Base-by-base conservation (phyloP, 2,888 invertebrate species). In the Psylliodes chrysocephalus region DNA sequence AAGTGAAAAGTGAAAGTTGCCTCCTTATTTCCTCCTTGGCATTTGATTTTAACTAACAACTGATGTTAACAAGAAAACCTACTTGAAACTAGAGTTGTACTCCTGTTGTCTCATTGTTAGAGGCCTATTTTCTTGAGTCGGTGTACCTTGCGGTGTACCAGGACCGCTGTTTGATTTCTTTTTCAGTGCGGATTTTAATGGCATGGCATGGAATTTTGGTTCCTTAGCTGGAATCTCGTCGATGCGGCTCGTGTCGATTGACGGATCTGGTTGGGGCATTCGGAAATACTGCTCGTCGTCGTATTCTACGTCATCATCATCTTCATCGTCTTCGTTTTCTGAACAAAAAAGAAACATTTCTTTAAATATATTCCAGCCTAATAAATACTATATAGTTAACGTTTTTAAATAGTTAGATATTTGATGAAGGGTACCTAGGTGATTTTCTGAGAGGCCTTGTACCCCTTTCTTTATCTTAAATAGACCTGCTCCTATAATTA, bases 111-210 rank as follows among this genome's bases (percentile, higher is more conserved):
- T 68, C 15, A 64, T 66, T 17, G 87, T 86, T 78, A 88, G 85
- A 76, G 87, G 90, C 77, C 89, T 85, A 76, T 86, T 85, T 77
- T 91, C 91, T 78, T 90, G 90, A 55, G 90, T 90, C 59, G 90
- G 90, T 64, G 93, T 93, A 65, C 85, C 86, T 70, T 87, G 87
- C 4, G 86, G 86, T 19, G 87, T 86, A 33, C 90, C 91, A 56
- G 91, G 86, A 1, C 88, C 87, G 73, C 88, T 87, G 66, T 87
- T 87, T 28, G 71, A 68, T 79, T 92, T 90, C 83, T 94, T 95
- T 86, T 96, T 96, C 73, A 96, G 86, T 70, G 95, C 96, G 54
- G 95, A 95, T 83, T 96, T 96, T 66, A 95, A 88, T 70, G 95
- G 95, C 86, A 94, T 90, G 71, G 95, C 95, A 84, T 94, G 92